Conservation (phyloP, 2,888 invertebrate species). For the Seira musarum region DNA sequence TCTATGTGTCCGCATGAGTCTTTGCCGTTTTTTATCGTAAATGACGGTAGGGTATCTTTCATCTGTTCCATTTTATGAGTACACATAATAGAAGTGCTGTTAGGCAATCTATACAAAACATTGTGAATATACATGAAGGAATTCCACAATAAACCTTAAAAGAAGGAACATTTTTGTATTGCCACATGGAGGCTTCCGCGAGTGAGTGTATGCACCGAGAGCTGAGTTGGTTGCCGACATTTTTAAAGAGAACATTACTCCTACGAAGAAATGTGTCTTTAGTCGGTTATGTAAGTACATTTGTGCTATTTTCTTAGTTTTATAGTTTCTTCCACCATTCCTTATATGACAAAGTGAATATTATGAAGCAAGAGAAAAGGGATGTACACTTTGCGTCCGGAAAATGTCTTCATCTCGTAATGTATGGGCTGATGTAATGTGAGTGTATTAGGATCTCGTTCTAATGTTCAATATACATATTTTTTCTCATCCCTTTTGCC, state of each 20-base stretch:
- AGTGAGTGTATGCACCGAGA: background rate
- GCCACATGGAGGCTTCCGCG: background rate
- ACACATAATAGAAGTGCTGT: conserved; percentile 15
- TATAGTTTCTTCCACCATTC: conserved; percentile 21
- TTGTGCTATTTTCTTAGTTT: conserved; percentile 45
- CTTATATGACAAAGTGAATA: background rate
- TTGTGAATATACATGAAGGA: background rate
- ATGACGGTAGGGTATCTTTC: conserved; percentile 22
- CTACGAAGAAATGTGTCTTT: conserved; percentile 53
- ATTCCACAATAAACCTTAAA: background rate
- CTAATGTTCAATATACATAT: background rate
- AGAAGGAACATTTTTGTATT: background rate
- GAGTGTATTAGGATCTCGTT: conserved; percentile 23
- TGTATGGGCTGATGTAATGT: conserved; percentile 25
- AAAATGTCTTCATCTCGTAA: conserved; percentile 47
- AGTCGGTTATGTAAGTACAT: conserved; percentile 53
- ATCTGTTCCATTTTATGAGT: conserved; percentile 44
- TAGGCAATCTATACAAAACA: conserved; percentile 20
- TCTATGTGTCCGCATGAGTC: background rate
- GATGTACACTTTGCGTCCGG: conserved; percentile 44
- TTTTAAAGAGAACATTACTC: conserved; percentile 52
- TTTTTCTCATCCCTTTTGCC: background rate
- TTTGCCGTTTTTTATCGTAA: conserved; percentile 5
- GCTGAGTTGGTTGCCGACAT: conserved; percentile 52
- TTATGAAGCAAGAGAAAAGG: conserved; percentile 12